phyloP scores from a whole-genome alignment of 2,888 invertebrate species.

The Drosophila putrida region DNA sequence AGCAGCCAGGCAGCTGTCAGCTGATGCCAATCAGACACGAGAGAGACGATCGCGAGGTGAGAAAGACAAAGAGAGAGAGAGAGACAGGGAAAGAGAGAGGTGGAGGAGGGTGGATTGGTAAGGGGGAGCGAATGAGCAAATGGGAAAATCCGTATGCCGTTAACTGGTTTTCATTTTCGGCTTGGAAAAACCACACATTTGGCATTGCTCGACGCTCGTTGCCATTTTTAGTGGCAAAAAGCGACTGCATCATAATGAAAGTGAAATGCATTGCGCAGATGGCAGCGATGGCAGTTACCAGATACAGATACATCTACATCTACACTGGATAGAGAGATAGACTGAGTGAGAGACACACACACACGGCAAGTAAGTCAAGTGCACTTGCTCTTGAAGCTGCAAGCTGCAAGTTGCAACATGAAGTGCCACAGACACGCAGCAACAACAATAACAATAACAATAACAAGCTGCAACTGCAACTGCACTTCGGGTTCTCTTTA shows the following conservation, averaged over 20 bases:
- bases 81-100: constrained; percentile 1
- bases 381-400: constrained; percentile 70
- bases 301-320: constrained; percentile 39
- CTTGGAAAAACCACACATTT: constrained; percentile 77
- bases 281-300: constrained; percentile 76
- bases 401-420: constrained; percentile 81
- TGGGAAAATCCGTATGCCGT: constrained; percentile 65
- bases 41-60: neutral
- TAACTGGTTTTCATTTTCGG: constrained; percentile 79
- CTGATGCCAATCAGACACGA: constrained; percentile 68
- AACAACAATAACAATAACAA: too few species aligned
- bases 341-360: constrained; percentile 2
- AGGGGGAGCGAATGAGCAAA: constrained; percentile 32
- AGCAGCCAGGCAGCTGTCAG: constrained; percentile 65
- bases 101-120: neutral
- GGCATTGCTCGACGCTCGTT: constrained; percentile 68
- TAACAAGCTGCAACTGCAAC: constrained; percentile 22
- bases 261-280: constrained; percentile 82
- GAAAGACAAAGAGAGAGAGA: constrained; percentile 2
- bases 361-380: constrained; percentile 69
- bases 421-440: constrained; percentile 62
- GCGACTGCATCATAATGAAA: constrained; percentile 83
- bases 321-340: neutral
- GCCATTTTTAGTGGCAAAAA: constrained; percentile 81
- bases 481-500: constrained; percentile 41